Evolutionary conservation across 2,888 invertebrate genomes (phyloP).

Genomic region (Drosophila anomalata): DNA sequence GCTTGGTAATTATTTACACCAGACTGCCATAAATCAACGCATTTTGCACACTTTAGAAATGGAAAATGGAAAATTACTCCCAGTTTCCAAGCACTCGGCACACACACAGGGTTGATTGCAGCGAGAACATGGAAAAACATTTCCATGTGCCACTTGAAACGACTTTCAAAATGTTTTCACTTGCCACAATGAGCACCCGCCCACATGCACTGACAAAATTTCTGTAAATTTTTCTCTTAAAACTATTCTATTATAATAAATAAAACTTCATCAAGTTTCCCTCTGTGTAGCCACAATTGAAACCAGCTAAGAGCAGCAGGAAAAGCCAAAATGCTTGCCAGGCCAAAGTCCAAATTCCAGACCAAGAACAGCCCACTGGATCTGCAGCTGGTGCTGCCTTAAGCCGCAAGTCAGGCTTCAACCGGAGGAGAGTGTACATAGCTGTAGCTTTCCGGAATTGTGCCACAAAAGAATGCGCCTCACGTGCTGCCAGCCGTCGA

Average conservation of each 20-base stretch:
- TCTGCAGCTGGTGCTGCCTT: constrained; percentile 16
- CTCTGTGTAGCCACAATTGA: constrained; percentile 20
- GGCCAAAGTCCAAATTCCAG: constrained; percentile 42
- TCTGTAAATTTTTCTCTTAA: too few species aligned
- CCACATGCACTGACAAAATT: constrained; percentile 18
- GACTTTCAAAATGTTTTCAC: constrained; percentile 74
- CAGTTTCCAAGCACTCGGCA: constrained; percentile 24
- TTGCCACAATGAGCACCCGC: constrained; percentile 52
- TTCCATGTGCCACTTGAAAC: constrained; percentile 61
- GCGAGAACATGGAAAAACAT: constrained; percentile 38
- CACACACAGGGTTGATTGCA: constrained; percentile 17
- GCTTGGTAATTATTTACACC: constrained; percentile 42
- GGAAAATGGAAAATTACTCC: constrained; percentile 37
- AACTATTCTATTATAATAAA: too few species aligned
- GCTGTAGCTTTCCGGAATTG: constrained; percentile 46
- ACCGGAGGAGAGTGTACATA: constrained; percentile 1
- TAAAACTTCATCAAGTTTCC: not conserved
- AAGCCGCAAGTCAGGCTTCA: constrained; percentile 8
- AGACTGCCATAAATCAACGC: constrained; percentile 37
- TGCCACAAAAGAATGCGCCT: constrained; percentile 28
- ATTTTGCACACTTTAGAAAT: constrained; percentile 41
- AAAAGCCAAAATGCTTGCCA: constrained; percentile 33
- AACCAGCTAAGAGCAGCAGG: constrained; percentile 18
- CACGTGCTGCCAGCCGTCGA: constrained; percentile 49
- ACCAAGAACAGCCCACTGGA: constrained; percentile 26